Conservation (phyloP, 2,888 invertebrate genomes). For the Parochlus steinenii region DNA sequence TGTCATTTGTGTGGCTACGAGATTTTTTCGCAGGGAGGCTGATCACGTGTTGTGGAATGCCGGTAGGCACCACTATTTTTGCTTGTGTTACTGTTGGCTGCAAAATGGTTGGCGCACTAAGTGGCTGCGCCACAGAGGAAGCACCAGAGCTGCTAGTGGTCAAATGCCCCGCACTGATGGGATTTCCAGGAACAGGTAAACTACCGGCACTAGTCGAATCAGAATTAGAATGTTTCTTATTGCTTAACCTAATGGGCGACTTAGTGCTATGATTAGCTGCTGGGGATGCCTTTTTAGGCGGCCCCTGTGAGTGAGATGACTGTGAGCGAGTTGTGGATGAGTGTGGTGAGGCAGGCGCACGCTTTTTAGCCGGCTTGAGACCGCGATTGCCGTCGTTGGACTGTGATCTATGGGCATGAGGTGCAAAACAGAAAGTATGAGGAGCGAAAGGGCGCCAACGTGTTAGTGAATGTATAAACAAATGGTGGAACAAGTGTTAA, state of each 20-base stretch:
- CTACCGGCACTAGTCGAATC: conserved; percentile 7
- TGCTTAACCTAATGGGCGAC: conserved; percentile 1
- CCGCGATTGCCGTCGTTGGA: conserved; percentile 32
- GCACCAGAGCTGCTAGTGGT: conserved; percentile 6
- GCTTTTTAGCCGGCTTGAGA: conserved; percentile 23
- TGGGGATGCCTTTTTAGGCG: conserved; percentile 4
- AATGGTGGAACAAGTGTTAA: conserved; percentile 4
- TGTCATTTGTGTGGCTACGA: no score
- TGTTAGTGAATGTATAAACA: neutral
- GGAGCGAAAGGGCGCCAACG: neutral
- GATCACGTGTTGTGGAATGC: no score
- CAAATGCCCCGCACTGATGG: conserved; percentile 4
- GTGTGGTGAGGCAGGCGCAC: conserved; percentile 11
- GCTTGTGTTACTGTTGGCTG: neutral
- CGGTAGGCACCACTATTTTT: no score
- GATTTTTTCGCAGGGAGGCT: no score
- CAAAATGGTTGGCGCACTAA: neutral
- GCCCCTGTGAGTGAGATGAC: no score
- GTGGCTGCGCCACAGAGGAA: neutral
- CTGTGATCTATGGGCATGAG: conserved; percentile 25
- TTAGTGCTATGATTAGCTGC: conserved; percentile 10
- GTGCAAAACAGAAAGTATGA: conserved; percentile 1
- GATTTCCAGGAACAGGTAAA: conserved; percentile 3
- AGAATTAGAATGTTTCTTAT: conserved; percentile 9
- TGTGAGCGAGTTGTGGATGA: conserved; percentile 5